Conservation (phyloP, 2,113 vertebrate species). For the Zosterops borbonicus region DNA sequence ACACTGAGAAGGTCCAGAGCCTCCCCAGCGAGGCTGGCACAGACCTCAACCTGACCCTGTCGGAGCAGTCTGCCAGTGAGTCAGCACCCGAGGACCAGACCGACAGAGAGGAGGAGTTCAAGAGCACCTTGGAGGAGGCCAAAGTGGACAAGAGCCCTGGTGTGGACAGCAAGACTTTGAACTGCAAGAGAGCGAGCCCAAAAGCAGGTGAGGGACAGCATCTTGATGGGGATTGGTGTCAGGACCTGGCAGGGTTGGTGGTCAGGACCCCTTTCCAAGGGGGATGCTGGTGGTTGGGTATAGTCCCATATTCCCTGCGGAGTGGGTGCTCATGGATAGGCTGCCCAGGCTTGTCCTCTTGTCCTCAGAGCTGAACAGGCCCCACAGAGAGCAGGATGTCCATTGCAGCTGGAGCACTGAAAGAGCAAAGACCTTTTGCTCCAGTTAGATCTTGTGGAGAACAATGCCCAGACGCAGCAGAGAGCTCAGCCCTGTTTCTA, state of each 20-base stretch:
- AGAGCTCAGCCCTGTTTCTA: not conserved
- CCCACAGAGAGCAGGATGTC: not conserved
- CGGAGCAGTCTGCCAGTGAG: slow-evolving; percentile 91
- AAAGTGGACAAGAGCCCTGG: slow-evolving; percentile 77
- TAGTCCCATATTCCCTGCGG: not conserved
- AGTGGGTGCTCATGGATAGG: not conserved
- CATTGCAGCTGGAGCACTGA: not conserved
- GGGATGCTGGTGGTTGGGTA: not conserved
- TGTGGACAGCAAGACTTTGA: slow-evolving; percentile 76
- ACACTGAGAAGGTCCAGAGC: slow-evolving; percentile 73
- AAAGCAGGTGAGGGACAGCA: slow-evolving; percentile 84
- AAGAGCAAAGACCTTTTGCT: not conserved
- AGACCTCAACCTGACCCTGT: slow-evolving; percentile 91
- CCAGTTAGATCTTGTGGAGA: not conserved
- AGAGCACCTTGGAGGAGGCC: slow-evolving; percentile 77
- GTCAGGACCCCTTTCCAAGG: not conserved
- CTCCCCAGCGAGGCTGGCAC: slow-evolving; percentile 78
- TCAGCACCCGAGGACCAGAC: slow-evolving; percentile 88
- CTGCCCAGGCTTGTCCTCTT: not conserved
- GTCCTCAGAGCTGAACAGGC: not conserved
- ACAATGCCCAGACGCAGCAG: not conserved
- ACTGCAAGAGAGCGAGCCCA: slow-evolving; percentile 88
- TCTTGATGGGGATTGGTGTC: not conserved
- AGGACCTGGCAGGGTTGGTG: not conserved
- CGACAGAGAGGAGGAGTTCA: slow-evolving; percentile 88